These are phyloP conservation scores for Saccopteryx bilineata DNA, from an alignment of 2,113 vertebrate species.

Conservation along the genomic window DNA sequence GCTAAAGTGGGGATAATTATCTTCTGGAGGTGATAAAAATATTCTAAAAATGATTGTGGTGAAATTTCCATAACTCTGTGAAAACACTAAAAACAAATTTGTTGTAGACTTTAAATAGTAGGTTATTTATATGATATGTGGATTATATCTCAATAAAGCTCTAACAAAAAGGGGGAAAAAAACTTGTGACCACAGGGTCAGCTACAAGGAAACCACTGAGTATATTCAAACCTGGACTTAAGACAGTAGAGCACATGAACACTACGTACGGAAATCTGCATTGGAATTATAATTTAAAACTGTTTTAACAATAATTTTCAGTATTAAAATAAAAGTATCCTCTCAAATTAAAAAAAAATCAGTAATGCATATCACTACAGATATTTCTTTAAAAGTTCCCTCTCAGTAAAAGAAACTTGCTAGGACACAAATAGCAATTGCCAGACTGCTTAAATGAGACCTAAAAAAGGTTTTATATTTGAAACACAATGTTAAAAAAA, in stretches of 20 bases:
- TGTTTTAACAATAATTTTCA: slow-evolving; percentile 25
- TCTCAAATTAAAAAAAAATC: slow-evolving; percentile 7
- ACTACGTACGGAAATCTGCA: background rate
- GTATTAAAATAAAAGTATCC: slow-evolving; percentile 41
- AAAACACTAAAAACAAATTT: too few species aligned
- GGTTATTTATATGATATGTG: too few species aligned
- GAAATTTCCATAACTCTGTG: too few species aligned
- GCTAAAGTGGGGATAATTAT: background rate
- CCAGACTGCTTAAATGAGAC: background rate
- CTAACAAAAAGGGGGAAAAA: background rate
- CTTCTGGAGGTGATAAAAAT: too few species aligned
- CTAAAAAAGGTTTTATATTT: slow-evolving; percentile 17
- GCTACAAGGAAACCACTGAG: background rate
- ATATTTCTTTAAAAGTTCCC: background rate
- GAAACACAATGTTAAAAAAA: slow-evolving; percentile 6
- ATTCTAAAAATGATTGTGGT: too few species aligned
- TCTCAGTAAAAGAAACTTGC: slow-evolving; percentile 8
- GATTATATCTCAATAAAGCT: background rate
- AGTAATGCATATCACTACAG: background rate
- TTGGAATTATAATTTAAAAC: slow-evolving; percentile 7
- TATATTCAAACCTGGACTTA: background rate
- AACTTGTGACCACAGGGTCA: background rate
- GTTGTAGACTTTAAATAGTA: too few species aligned
- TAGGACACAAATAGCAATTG: background rate
- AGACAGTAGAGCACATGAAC: background rate